Percentiles rank a stretch among this genome's conserved stretches.
Evolutionary conservation across 2,113 vertebrate species (phyloP).

Genomic region (Smithornis capensis): DNA sequence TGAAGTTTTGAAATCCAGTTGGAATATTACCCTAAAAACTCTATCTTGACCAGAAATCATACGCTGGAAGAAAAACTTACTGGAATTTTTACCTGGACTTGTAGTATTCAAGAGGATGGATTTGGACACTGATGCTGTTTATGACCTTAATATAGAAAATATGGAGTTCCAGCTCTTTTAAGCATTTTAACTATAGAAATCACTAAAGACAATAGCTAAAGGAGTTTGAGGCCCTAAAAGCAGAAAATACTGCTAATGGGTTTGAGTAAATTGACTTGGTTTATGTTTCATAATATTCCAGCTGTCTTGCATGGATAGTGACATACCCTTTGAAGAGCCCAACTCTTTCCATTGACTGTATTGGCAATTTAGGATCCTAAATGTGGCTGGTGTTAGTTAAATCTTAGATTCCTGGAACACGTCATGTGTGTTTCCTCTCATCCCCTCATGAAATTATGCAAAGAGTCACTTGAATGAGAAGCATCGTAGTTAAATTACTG

Average conservation of each 20-base stretch:
- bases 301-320: neutral
- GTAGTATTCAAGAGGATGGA: neutral
- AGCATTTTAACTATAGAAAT: neutral
- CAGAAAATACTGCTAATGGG: neutral
- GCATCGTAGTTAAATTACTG: neutral
- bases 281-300: constrained; percentile 21
- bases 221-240: neutral
- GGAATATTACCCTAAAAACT: constrained; percentile 28
- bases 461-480: neutral
- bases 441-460: neutral
- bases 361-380: neutral
- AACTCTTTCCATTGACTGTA: neutral
- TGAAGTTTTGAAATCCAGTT: constrained; percentile 8
- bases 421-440: neutral
- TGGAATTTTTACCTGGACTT: neutral
- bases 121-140: neutral
- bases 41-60: neutral
- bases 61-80: neutral
- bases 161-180: neutral
- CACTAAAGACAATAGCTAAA: neutral
- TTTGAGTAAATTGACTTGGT: neutral
- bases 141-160: neutral
- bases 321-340: neutral
- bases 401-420: neutral
- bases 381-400: neutral